Conservation (phyloP, 1,140 invertebrate species). For the Acromyrmex echinatior region DNA sequence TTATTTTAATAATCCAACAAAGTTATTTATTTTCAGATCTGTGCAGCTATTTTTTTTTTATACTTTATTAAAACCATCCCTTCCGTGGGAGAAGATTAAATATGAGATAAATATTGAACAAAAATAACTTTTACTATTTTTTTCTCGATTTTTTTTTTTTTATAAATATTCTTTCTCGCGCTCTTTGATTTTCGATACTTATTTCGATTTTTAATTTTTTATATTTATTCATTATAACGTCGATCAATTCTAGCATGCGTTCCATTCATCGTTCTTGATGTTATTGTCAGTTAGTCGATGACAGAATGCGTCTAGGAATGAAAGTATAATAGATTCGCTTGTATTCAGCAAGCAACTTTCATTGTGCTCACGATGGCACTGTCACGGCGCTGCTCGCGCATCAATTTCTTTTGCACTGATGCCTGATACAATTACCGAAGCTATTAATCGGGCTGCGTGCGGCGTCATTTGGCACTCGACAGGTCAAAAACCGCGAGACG, state of each 20-base stretch:
- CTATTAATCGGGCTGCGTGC: conserved; percentile 75
- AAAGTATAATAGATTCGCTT: not conserved
- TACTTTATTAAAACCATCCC: too few relatives aligned
- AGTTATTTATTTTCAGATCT: too few relatives aligned
- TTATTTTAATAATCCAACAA: too few relatives aligned
- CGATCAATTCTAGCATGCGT: conserved; percentile 14
- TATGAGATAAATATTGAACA: not conserved
- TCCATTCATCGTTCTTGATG: conserved; percentile 19
- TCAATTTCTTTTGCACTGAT: conserved; percentile 51
- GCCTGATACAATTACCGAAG: conserved; percentile 72
- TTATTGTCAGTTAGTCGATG: conserved; percentile 21
- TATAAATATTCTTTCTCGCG: not conserved
- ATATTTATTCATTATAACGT: conserved; percentile 45
- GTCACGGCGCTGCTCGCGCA: conserved; percentile 34
- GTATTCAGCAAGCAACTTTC: conserved; percentile 25
- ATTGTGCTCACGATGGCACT: conserved; percentile 49
- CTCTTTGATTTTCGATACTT: conserved; percentile 6
- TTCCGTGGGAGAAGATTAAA: too few relatives aligned
- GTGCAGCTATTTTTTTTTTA: too few relatives aligned
- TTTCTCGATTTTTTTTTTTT: not conserved
- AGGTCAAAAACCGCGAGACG: conserved; percentile 74
- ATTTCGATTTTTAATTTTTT: conserved; percentile 34
- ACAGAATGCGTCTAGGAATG: conserved; percentile 41
- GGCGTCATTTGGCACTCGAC: conserved; percentile 75
- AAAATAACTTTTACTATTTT: not conserved